Evolutionary conservation across 2,888 invertebrate genomes (phyloP).

Genomic region (Xylota sylvarum): DNA sequence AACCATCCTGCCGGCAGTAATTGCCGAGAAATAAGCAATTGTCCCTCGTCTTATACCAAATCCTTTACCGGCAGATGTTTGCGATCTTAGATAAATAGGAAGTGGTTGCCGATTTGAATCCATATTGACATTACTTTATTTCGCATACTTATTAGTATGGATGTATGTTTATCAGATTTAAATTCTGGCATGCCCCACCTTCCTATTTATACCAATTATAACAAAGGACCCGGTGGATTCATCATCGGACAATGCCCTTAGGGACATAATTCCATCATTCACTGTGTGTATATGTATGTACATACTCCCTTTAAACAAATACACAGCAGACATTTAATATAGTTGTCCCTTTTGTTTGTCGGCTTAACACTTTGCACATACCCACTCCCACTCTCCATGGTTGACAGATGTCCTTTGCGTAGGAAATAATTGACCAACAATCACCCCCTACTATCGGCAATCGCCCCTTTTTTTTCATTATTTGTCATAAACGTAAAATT

Average conservation of each 20-base stretch:
- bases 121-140: neutral
- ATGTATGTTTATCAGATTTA: neutral
- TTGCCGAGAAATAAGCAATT: too few relatives aligned
- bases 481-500: constrained; percentile 76
- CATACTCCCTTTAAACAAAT: constrained; percentile 14
- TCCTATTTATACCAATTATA: constrained; percentile 1
- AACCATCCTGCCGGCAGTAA: too few relatives aligned
- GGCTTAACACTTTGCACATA: constrained; percentile 50
- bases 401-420: constrained; percentile 62
- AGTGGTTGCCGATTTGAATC: neutral
- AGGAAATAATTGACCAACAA: constrained; percentile 72
- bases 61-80: neutral
- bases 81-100: constrained; percentile 1
- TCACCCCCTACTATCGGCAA: constrained; percentile 46
- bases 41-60: too few relatives aligned
- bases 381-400: neutral
- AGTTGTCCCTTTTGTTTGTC: constrained; percentile 51
- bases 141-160: neutral
- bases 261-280: constrained; percentile 20
- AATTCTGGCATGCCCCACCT: neutral
- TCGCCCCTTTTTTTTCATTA: constrained; percentile 62
- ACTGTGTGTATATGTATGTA: too few relatives aligned
- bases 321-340: constrained; percentile 12
- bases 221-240: constrained; percentile 14
- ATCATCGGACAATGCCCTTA: constrained; percentile 3